These are phyloP conservation scores for Digitonthophagus gazella DNA, from an alignment of 2,888 invertebrate genomes.

Conservation along the genomic window DNA sequence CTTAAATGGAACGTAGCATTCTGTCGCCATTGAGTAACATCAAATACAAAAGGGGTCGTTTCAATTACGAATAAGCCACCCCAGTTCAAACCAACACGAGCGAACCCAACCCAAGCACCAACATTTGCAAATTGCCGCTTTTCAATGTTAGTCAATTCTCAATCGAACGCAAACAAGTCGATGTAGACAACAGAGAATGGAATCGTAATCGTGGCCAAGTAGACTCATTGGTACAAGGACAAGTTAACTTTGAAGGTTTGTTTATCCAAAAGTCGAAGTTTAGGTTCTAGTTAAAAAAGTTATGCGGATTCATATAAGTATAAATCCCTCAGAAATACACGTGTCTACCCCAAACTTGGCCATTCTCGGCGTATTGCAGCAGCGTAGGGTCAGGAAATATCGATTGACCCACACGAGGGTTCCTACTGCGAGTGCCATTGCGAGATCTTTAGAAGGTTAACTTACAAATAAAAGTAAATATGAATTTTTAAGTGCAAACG, in stretches of 20 bases:
- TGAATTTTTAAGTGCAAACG: too few relatives aligned
- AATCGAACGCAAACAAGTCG: background rate
- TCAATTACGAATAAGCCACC: background rate
- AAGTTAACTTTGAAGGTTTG: background rate
- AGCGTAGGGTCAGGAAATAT: slow-evolving; percentile 25
- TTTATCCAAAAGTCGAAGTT: too few relatives aligned
- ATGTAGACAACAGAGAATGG: background rate
- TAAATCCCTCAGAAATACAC: background rate
- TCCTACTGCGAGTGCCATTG: background rate
- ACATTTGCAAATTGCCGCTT: background rate
- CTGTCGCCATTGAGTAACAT: background rate
- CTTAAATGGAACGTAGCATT: background rate
- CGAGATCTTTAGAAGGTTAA: background rate
- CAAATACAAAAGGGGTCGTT: background rate
- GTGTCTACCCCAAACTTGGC: slow-evolving; percentile 4
- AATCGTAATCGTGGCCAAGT: background rate
- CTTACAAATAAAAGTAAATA: background rate
- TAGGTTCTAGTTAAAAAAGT: too few relatives aligned
- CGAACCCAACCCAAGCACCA: background rate
- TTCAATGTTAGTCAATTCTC: background rate
- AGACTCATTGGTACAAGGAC: background rate
- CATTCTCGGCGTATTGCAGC: slow-evolving; percentile 20
- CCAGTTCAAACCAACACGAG: too few relatives aligned
- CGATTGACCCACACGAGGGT: slow-evolving; percentile 19
- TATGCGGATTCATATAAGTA: background rate